Percentiles rank a stretch among this genome's conserved stretches.
phyloP scores from a whole-genome alignment of 2,113 vertebrate genomes.

The Serilophus lunatus region DNA sequence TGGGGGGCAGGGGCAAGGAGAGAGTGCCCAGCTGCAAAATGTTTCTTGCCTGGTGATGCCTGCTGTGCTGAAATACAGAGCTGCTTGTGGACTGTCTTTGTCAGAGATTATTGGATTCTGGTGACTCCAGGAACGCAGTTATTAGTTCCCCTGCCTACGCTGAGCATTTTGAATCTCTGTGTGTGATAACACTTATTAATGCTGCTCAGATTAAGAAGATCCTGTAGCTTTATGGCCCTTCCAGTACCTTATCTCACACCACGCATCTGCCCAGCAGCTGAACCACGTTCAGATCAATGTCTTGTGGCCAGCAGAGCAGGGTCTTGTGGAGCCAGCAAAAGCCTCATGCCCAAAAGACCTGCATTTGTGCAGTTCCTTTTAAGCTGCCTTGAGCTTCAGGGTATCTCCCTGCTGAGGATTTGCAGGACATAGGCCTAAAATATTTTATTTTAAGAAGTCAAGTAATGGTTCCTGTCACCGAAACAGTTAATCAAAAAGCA shows the following conservation, averaged over 20 bases:
- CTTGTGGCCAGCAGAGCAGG: neutral
- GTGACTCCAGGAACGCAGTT: neutral
- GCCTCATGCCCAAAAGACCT: neutral
- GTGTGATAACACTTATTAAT: constrained; percentile 12
- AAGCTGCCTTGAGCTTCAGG: neutral
- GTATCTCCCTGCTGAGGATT: neutral
- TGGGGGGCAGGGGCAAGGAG: neutral
- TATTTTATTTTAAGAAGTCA: neutral
- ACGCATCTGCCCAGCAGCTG: neutral
- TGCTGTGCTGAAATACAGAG: neutral
- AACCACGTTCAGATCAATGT: neutral
- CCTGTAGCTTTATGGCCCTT: neutral
- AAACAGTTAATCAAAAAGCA: constrained; percentile 58
- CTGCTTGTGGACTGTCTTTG: neutral
- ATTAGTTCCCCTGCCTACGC: neutral
- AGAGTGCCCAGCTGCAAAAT: neutral
- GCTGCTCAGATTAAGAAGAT: neutral
- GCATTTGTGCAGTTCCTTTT: neutral
- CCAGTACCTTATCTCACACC: neutral
- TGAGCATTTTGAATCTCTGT: neutral
- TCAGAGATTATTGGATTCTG: neutral
- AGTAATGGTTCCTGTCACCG: neutral
- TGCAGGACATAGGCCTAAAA: neutral
- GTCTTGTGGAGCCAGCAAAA: neutral
- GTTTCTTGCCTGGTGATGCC: neutral